Conservation (phyloP, 2,797 vertebrate species). For the Poeciliopsis gracilis region DNA sequence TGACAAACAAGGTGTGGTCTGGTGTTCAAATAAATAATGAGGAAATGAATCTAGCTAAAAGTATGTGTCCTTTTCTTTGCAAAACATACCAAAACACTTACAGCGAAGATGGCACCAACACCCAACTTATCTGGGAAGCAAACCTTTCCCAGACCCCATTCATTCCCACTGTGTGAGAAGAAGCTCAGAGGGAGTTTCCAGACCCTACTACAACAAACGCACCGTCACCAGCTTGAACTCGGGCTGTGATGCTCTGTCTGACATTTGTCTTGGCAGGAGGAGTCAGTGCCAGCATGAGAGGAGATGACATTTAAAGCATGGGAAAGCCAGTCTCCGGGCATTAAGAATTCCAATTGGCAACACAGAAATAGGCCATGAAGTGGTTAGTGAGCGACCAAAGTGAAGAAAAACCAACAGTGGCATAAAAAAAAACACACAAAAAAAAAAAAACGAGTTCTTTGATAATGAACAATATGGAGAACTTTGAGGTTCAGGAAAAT, state of each 20-base stretch:
- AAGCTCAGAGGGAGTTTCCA: conserved; percentile 50
- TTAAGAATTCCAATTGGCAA: conserved; percentile 34
- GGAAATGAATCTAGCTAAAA: conserved; percentile 10
- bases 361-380: conserved; percentile 5
- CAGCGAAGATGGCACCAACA: conserved; percentile 37
- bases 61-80: conserved; percentile 28
- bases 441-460: neutral
- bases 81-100: conserved; percentile 19
- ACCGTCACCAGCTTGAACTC: conserved; percentile 50
- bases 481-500: neutral
- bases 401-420: neutral
- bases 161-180: conserved; percentile 28
- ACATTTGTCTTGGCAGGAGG: conserved; percentile 77
- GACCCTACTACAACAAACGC: conserved; percentile 57
- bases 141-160: conserved; percentile 76
- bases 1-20: conserved; percentile 9
- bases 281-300: conserved; percentile 45
- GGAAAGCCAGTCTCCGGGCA: conserved; percentile 54
- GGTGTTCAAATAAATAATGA: neutral
- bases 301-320: conserved; percentile 68
- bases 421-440: neutral
- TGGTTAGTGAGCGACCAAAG: neutral
- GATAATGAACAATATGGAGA: neutral
- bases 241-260: conserved; percentile 46
- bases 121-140: conserved; percentile 72